A percentile compares a stretch with the other conserved stretches of the same genome.
Evolutionary conservation across 2,888 invertebrate genomes (phyloP).

Genomic region (Deroplatys truncata): DNA sequence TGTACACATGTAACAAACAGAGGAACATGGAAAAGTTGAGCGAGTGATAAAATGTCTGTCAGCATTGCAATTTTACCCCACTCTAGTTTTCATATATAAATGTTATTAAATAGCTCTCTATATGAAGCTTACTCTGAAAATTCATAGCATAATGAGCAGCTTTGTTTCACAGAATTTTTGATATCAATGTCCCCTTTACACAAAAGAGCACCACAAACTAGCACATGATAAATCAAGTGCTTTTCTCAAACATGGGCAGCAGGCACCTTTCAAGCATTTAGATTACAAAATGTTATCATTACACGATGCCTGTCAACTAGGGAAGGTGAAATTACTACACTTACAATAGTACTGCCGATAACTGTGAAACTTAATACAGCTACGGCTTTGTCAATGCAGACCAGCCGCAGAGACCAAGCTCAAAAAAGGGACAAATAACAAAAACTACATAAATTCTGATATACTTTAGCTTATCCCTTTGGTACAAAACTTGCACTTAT

Average conservation of each 20-base stretch:
- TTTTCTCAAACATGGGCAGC: background rate
- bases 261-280: background rate
- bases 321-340: background rate
- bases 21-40: background rate
- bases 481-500: background rate
- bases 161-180: background rate
- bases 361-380: background rate
- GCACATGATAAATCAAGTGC: slow-evolving; percentile 4
- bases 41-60: background rate
- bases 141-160: background rate
- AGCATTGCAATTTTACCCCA: background rate
- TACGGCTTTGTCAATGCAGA: background rate
- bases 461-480: background rate
- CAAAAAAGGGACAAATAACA: background rate
- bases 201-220: slow-evolving; percentile 5
- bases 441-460: background rate
- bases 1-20: background rate
- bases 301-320: background rate
- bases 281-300: background rate
- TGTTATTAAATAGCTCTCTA: background rate
- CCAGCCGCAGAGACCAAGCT: slow-evolving; percentile 14
- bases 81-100: background rate
- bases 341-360: background rate
- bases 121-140: background rate
- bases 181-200: slow-evolving; percentile 4